Evolutionary conservation across 2,113 vertebrate species (phyloP).

Genomic region (Pimephales promelas): DNA sequence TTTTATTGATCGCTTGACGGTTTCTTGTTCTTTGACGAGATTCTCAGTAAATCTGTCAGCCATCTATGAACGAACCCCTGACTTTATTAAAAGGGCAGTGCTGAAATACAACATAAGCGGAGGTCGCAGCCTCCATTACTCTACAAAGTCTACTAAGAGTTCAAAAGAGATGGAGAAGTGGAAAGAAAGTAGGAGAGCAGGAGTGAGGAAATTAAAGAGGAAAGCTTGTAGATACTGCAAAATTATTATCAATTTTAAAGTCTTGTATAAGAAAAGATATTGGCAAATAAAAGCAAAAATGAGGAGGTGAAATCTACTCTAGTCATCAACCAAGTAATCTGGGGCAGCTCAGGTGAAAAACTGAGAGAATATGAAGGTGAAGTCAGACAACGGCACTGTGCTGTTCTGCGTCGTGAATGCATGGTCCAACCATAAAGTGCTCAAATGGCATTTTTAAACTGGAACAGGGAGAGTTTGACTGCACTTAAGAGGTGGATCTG

Average conservation of each 20-base stretch:
- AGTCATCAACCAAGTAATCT: not conserved
- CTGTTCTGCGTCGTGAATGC: not conserved
- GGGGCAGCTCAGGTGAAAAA: not conserved
- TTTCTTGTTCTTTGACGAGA: not conserved
- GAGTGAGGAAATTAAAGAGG: not conserved
- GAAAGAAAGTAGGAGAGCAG: not conserved
- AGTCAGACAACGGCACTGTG: not conserved
- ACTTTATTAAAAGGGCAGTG: not conserved
- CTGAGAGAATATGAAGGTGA: not conserved
- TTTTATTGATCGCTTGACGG: not conserved
- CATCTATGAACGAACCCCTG: not conserved
- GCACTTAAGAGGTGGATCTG: not conserved
- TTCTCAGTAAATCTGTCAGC: constrained; percentile 18
- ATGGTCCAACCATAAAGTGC: not conserved
- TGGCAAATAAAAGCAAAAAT: not conserved
- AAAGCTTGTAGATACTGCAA: not conserved
- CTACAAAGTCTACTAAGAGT: not conserved
- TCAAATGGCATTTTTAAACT: not conserved
- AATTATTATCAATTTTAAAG: not conserved
- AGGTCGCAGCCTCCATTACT: not conserved
- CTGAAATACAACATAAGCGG: not conserved
- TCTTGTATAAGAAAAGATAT: not conserved
- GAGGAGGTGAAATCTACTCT: not conserved
- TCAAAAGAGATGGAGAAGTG: not conserved
- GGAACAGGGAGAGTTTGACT: not conserved